Evolutionary conservation across 2,888 invertebrate genomes (phyloP).

Genomic region (Cataglyphis albicans): DNA sequence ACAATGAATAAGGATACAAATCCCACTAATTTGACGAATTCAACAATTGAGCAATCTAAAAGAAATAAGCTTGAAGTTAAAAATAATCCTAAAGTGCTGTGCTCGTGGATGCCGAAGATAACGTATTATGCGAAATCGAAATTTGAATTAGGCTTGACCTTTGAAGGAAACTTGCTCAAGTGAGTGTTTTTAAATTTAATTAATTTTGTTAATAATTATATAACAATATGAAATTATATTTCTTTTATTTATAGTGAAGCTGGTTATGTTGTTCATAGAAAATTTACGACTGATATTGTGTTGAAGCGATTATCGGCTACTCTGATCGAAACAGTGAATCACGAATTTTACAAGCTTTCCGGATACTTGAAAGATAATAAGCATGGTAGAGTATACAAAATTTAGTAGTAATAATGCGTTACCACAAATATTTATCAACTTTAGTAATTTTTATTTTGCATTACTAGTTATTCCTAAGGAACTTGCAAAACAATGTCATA

Average conservation of each 20-base stretch:
- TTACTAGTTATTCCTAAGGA: slow-evolving; percentile 75
- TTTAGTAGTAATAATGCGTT: not conserved
- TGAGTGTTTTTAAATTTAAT: slow-evolving; percentile 61
- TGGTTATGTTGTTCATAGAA: slow-evolving; percentile 75
- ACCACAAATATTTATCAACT: not conserved
- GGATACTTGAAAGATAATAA: slow-evolving; percentile 78
- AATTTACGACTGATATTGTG: slow-evolving; percentile 76
- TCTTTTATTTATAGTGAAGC: slow-evolving; percentile 74
- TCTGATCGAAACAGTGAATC: slow-evolving; percentile 76
- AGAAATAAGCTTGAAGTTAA: slow-evolving; percentile 26
- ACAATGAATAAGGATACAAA: not conserved
- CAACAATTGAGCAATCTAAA: not conserved
- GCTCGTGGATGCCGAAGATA: slow-evolving; percentile 79
- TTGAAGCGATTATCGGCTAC: slow-evolving; percentile 71
- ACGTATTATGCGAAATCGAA: slow-evolving; percentile 53
- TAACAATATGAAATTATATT: not conserved
- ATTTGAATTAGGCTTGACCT: slow-evolving; percentile 72
- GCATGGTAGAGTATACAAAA: slow-evolving; percentile 68
- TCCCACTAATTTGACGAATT: not conserved
- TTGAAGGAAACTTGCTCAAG: slow-evolving; percentile 82
- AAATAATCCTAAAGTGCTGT: slow-evolving; percentile 76
- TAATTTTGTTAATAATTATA: not conserved
- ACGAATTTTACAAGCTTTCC: slow-evolving; percentile 76
- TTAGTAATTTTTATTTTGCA: slow-evolving; percentile 36
- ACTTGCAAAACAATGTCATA: slow-evolving; percentile 74